Evolutionary conservation across 2,113 vertebrate genomes (phyloP).

Genomic region (Ovis canadensis): DNA sequence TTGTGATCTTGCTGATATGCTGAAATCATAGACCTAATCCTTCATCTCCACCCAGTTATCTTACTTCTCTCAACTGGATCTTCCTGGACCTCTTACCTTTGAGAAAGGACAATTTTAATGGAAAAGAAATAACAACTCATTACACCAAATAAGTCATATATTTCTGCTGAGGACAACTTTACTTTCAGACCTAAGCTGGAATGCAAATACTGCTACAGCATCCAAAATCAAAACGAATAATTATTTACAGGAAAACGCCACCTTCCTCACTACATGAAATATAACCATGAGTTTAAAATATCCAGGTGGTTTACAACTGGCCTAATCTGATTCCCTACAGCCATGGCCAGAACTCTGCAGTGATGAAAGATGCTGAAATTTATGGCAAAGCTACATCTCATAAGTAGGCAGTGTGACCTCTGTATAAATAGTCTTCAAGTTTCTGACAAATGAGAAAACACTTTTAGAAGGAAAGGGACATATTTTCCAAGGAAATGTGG

Average conservation of each 20-base stretch:
- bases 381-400: not conserved
- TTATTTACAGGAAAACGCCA: not conserved
- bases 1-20: fast-evolving
- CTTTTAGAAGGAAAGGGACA: not conserved
- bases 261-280: not conserved
- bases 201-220: not conserved
- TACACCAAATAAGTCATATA: not conserved
- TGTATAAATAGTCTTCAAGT: not conserved
- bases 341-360: not conserved
- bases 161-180: not conserved
- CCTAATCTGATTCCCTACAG: not conserved
- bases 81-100: not conserved
- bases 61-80: not conserved
- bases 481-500: not conserved
- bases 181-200: not conserved
- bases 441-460: not conserved
- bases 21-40: not conserved
- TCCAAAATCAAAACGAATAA: not conserved
- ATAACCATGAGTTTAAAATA: not conserved
- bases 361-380: not conserved
- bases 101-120: not conserved
- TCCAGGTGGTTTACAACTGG: not conserved
- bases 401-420: not conserved
- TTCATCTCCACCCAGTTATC: not conserved
- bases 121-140: not conserved